Conservation (phyloP, 2,113 vertebrate species). For the Cryptomyrus ogoouensis region DNA sequence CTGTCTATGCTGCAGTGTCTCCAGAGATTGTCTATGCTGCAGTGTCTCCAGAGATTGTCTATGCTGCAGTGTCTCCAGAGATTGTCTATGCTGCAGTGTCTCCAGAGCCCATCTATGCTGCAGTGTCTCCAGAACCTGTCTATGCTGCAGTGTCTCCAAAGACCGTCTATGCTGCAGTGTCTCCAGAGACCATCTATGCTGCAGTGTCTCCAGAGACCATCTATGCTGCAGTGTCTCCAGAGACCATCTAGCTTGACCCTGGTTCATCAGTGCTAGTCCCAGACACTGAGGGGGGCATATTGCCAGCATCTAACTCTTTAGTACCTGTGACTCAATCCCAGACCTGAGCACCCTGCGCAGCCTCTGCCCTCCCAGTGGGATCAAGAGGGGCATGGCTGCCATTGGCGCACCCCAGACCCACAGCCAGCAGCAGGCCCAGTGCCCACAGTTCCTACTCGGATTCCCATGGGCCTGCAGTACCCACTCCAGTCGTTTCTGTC, state of each 20-base stretch:
- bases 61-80: too few species aligned
- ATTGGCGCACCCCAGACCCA: neutral
- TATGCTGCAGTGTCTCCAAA: too few species aligned
- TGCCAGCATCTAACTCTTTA: neutral
- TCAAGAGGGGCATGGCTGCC: neutral
- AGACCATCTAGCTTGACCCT: neutral
- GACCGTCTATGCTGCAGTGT: too few species aligned
- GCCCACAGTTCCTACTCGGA: neutral
- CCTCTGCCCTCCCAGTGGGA: neutral
- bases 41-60: too few species aligned
- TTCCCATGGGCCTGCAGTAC: neutral
- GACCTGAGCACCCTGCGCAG: neutral
- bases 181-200: too few species aligned
- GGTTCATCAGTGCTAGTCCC: neutral
- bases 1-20: too few species aligned
- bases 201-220: neutral
- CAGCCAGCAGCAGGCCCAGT: neutral
- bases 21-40: too few species aligned
- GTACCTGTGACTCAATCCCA: neutral
- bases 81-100: too few species aligned
- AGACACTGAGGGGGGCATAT: neutral
- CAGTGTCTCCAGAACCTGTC: too few species aligned
- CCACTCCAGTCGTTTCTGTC: neutral
- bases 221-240: too few species aligned
- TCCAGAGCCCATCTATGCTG: too few species aligned